A percentile compares a stretch with the other conserved stretches of the same genome.
Conservation (phyloP, 1,140 invertebrate species). For the Lanistes nyassanus region DNA sequence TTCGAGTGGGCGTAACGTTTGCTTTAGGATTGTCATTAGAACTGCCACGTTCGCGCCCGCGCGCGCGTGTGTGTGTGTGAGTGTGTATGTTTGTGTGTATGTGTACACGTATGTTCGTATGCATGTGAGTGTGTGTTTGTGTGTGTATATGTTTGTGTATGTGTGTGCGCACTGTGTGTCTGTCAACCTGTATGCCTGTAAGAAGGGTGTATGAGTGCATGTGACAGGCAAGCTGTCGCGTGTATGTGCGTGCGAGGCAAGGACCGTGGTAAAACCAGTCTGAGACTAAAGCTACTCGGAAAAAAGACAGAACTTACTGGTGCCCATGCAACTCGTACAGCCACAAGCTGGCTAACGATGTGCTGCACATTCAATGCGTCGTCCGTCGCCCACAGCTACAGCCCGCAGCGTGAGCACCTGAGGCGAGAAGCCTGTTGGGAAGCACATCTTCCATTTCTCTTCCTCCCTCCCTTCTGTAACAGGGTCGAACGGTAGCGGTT, state of each 20-base stretch:
- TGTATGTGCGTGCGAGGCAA: no score
- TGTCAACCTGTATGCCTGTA: no score
- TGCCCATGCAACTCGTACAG: constrained; percentile 18
- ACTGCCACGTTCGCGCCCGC: no score
- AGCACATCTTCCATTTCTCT: background rate
- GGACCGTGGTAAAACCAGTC: no score
- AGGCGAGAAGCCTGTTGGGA: no score
- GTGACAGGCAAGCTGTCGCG: no score
- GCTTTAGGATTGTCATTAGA: no score
- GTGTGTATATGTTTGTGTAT: background rate
- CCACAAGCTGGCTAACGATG: background rate
- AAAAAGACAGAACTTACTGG: constrained; percentile 13
- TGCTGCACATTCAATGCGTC: background rate
- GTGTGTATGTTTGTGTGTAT: constrained; percentile 9
- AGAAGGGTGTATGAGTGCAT: no score
- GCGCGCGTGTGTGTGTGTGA: background rate
- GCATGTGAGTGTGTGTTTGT: constrained; percentile 10
- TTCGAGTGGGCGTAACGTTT: no score
- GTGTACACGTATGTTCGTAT: background rate
- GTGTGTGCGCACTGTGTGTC: no score
- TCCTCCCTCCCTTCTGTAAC: constrained; percentile 1
- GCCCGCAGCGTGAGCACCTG: background rate
- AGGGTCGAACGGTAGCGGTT: background rate
- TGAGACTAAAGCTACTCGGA: background rate
- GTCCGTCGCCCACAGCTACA: background rate